Evolutionary conservation across 2,888 invertebrate genomes (phyloP).

Genomic region (Idaea straminata): DNA sequence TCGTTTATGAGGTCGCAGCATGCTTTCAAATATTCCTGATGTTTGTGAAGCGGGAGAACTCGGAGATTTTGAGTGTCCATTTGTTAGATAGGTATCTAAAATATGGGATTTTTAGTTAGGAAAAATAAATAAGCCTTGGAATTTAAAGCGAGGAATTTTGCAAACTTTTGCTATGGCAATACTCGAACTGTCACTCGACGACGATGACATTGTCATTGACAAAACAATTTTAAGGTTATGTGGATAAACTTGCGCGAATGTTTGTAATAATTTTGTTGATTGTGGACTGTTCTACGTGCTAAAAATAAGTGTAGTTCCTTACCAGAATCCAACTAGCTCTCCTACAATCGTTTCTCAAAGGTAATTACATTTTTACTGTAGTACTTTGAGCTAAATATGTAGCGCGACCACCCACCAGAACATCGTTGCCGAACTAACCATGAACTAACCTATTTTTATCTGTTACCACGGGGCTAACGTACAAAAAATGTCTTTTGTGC

Average conservation of each 20-base stretch:
- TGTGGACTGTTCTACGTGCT: background rate
- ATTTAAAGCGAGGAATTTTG: background rate
- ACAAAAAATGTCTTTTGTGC: constrained; percentile 29
- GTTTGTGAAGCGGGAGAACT: constrained; percentile 86
- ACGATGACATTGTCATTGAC: constrained; percentile 8
- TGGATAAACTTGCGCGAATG: background rate
- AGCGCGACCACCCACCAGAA: constrained; percentile 9
- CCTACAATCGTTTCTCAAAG: constrained; percentile 3
- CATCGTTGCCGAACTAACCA: constrained; percentile 42
- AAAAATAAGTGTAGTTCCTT: background rate
- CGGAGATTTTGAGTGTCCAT: constrained; percentile 57
- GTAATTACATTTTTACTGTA: constrained; percentile 27
- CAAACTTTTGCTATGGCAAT: constrained; percentile 9
- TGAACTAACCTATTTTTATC: constrained; percentile 61
- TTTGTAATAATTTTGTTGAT: background rate
- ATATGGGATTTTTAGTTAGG: constrained; percentile 3
- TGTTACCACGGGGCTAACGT: constrained; percentile 39
- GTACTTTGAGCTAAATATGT: constrained; percentile 8
- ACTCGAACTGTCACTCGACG: constrained; percentile 9
- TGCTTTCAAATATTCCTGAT: constrained; percentile 84
- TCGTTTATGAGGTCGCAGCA: constrained; percentile 89
- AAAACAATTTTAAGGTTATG: constrained; percentile 17
- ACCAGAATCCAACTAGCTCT: background rate
- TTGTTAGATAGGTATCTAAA: constrained; percentile 13
- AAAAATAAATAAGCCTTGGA: background rate